Base-by-base conservation (phyloP, 2,888 invertebrate genomes). In the Volucella bombylans region DNA sequence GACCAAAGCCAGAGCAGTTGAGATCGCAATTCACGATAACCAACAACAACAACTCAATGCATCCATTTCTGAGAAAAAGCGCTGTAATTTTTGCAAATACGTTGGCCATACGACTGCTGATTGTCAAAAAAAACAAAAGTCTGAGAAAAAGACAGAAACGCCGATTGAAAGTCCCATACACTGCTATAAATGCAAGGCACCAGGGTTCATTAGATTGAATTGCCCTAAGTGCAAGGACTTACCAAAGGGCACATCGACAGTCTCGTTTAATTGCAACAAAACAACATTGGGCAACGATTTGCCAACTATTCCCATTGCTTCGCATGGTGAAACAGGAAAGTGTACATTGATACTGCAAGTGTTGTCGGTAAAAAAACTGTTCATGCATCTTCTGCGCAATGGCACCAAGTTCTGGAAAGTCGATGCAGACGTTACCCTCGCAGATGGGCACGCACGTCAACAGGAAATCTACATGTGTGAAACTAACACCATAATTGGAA, bases 201-300 rank as follows among this genome's bases (percentile, higher is more conserved):
- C n/a, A n/a, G n/a, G n/a, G n/a, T n/a, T n/a, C n/a, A n/a, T n/a
- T n/a, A n/a, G 59, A n/a, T n/a, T n/a, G 1, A 41, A 43, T 43
- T 67, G 76, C 9, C 49, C n/a, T n/a, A n/a, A n/a, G n/a, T n/a
- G n/a, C n/a, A n/a, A n/a, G n/a, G n/a, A n/a, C n/a, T n/a, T n/a
- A n/a, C n/a, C n/a, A n/a, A n/a, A n/a, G n/a, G n/a, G n/a, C n/a
- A n/a, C 74, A 10, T 9, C 41, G 12, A 67, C 57, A n/a, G 67
- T 67, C 11, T 52, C 50, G 0, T 76, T 76, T 9, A 76, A 76
- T 23, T 39, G 43, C 15, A 52, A 67, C 1, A 76, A 67, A n/a
- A 65, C 59, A 1, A 41, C 14, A 11, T 8, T 64, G 9, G 45
- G 57, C 10, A 74, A 50, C 23, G 43, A 43, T 23, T 23, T 74